Evolutionary conservation across 37 sponge, comb jelly and placozoan genomes (phyloP).

Genomic region (Aplysina aerophoba): DNA sequence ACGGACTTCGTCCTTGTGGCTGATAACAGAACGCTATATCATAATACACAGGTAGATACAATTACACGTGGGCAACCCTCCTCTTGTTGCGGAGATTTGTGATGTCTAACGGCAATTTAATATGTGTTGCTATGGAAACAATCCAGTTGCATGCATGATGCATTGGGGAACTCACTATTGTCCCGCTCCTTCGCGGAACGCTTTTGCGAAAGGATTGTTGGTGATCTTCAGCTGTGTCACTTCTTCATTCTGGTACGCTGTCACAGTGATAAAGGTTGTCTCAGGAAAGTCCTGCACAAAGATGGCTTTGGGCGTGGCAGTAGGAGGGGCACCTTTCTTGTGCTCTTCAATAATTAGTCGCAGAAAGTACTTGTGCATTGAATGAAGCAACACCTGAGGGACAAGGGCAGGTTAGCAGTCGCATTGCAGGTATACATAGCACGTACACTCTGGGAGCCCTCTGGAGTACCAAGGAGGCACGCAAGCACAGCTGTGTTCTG

Average conservation of each 20-base stretch:
- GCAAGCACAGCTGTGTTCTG: too few relatives aligned
- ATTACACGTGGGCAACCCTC: too few relatives aligned
- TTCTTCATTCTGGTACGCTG: conserved; percentile 90
- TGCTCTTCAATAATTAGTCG: conserved; percentile 70
- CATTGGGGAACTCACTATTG: conserved; percentile 55
- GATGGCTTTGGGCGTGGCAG: conserved; percentile 22
- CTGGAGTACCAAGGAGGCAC: too few relatives aligned
- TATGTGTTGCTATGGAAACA: neutral
- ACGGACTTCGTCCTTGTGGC: too few relatives aligned
- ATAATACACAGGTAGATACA: neutral
- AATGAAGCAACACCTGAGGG: conserved; percentile 65
- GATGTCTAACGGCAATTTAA: neutral
- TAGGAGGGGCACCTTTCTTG: conserved; percentile 14
- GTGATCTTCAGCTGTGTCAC: conserved; percentile 87
- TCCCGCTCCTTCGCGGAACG: conserved; percentile 75
- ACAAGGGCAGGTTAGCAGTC: neutral
- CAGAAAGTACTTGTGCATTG: conserved; percentile 84
- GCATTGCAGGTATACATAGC: too few relatives aligned
- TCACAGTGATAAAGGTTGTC: conserved; percentile 84
- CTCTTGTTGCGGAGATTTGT: too few relatives aligned
- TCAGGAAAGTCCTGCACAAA: conserved; percentile 66
- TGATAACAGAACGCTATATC: neutral
- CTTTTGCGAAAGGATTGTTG: conserved; percentile 91
- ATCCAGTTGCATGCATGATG: too few relatives aligned
- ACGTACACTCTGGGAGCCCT: too few relatives aligned